Evolutionary conservation across 2,888 invertebrate species (phyloP), one percentile per base, ranked within the genome.

Genomic region (Acronicta psi): DNA sequence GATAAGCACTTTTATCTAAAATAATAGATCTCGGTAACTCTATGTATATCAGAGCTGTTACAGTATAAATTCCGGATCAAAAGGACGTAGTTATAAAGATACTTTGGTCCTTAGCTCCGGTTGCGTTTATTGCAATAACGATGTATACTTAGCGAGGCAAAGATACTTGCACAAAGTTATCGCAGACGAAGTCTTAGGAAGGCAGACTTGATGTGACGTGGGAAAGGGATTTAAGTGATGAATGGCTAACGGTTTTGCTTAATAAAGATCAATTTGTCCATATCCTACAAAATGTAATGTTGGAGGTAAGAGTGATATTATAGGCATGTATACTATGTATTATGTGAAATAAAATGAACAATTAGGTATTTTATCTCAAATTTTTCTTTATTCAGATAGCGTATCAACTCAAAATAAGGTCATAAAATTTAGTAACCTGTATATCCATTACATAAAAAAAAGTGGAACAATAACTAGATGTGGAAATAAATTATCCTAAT

Each of bases 151-250:
- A 54, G 49, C 13, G 17, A 54, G 59, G 59, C 50, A 20, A 63
- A 69, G 38, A 44, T 13, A 52, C 66, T 64, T 34, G 46, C 42
- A 70, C 50, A 44, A 34, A 54, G 72, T 68, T 54, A 18, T 11
- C 29, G 25, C 23, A 58, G 47, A 49, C 50, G 41, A 44, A 66
- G 71, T 42, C 66, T 52, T 53, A 42, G 59, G 14, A 58, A 53
- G 46, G 51, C 46, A 23, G 57, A 45, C 41, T 43, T 40, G 40
- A 43, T 50, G 50, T 34, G 53, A 37, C 40, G 45, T 16, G 16
- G 45, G 42, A 43, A 37, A 40, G 18, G 47, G 49, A 38, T 69
- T 65, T 53, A 47, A 16, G 18, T 36, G 55, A 75, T 75, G 60
- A 68, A 72, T 60, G 54, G 49, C 45, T 20, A 42, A n/a, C 20